phyloP scores from a whole-genome alignment of 2,797 vertebrate species.

The Lacerta agilis region DNA sequence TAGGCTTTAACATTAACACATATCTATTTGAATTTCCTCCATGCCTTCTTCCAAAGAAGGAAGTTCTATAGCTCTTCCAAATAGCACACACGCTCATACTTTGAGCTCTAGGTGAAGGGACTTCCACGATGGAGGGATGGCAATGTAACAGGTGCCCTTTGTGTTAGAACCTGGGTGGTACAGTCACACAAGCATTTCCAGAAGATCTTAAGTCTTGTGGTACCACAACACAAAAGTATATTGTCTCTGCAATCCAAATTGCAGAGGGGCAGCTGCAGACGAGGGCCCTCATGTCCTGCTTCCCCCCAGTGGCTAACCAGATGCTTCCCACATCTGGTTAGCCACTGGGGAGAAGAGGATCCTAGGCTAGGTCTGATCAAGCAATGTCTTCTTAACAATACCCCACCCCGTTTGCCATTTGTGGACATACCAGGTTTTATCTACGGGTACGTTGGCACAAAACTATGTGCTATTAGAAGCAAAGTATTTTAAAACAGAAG shows the following conservation, averaged over 20 bases:
- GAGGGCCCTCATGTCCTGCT: too few relatives aligned
- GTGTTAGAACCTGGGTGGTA: neutral
- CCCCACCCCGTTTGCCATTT: neutral
- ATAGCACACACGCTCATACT: neutral
- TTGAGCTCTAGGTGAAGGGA: neutral
- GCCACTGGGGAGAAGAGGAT: neutral
- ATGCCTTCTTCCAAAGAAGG: neutral
- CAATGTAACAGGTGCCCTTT: neutral
- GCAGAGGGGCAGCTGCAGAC: too few relatives aligned
- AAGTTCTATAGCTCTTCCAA: too few relatives aligned
- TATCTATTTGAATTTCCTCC: neutral
- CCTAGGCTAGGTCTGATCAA: neutral
- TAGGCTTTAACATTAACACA: neutral
- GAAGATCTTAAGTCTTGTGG: neutral
- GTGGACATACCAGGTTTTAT: neutral
- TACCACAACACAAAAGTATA: too few relatives aligned
- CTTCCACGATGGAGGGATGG: neutral
- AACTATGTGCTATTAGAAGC: neutral
- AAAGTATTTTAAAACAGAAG: neutral
- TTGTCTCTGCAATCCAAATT: too few relatives aligned
- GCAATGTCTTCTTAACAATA: neutral
- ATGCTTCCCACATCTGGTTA: neutral
- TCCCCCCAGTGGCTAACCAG: too few relatives aligned
- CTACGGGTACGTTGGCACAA: neutral
- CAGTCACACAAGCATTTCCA: too few relatives aligned